These are phyloP conservation scores for Pangasius krempfi DNA, from an alignment of 2,797 vertebrate genomes.

Conservation along the genomic window DNA sequence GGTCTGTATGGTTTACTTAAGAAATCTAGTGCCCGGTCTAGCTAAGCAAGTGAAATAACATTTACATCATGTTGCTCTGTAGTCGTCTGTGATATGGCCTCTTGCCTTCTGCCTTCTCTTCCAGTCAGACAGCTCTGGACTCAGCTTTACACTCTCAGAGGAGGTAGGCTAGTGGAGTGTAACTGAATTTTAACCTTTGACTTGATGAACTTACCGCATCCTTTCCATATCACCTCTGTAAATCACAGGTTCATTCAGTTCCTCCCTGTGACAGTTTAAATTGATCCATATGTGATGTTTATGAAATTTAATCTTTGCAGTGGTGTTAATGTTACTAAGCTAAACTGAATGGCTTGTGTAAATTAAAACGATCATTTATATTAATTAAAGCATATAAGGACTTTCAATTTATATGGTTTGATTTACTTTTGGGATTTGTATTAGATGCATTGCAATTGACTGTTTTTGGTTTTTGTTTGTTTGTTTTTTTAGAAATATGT, in stretches of 20 bases:
- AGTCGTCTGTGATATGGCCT: constrained; percentile 41
- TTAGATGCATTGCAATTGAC: background rate
- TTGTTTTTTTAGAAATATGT: background rate
- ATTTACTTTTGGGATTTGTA: background rate
- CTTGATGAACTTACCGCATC: constrained; percentile 39
- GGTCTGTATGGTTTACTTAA: background rate
- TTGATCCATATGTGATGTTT: background rate
- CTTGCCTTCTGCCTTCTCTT: constrained; percentile 84
- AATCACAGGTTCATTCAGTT: constrained; percentile 2
- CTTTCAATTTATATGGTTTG: background rate
- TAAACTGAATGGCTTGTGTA: background rate
- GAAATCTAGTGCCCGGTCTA: background rate
- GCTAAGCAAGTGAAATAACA: background rate
- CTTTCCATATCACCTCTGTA: constrained; percentile 50
- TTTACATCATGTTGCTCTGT: background rate
- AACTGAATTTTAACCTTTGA: constrained; percentile 39
- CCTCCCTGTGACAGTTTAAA: background rate
- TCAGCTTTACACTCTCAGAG: constrained; percentile 91
- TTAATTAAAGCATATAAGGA: background rate
- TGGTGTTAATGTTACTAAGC: background rate
- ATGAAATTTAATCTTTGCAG: background rate
- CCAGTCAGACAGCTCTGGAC: constrained; percentile 93
- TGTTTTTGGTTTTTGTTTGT: background rate
- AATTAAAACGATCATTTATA: constrained; percentile 4
- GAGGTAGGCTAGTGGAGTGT: constrained; percentile 82